Conservation (phyloP, 2,888 invertebrate genomes). For the Campoplex capitator region DNA sequence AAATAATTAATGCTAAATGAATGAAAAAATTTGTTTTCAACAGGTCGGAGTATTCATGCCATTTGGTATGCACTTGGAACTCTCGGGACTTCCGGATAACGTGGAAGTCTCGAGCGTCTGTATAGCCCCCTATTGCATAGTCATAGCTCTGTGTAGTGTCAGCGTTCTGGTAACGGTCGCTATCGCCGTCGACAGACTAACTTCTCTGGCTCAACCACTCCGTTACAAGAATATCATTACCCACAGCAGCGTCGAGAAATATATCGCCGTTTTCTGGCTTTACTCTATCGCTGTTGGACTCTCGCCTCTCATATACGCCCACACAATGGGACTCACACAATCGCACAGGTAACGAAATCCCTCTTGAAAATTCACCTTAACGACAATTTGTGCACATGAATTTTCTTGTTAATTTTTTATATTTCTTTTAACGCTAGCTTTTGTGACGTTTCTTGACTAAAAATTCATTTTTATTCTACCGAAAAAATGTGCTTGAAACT, state of each 20-base stretch:
- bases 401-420: neutral
- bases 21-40: conserved; percentile 60
- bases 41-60: conserved; percentile 87
- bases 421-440: neutral
- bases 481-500: neutral
- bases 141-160: conserved; percentile 87
- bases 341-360: conserved; percentile 74
- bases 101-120: conserved; percentile 85
- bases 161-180: conserved; percentile 87
- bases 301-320: conserved; percentile 86
- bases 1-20: neutral
- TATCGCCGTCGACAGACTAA: conserved; percentile 88
- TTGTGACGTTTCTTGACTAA: neutral
- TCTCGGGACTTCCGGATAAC: conserved; percentile 84
- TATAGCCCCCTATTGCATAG: conserved; percentile 87
- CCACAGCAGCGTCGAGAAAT: conserved; percentile 86
- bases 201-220: conserved; percentile 87
- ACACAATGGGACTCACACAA: conserved; percentile 80
- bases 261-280: conserved; percentile 87
- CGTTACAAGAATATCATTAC: conserved; percentile 88
- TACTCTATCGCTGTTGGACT: conserved; percentile 87
- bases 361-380: conserved; percentile 5
- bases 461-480: neutral
- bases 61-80: conserved; percentile 87
- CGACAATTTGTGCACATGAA: neutral